Conservation (phyloP, 1,140 invertebrate species). For the Sitobion miscanthi region DNA sequence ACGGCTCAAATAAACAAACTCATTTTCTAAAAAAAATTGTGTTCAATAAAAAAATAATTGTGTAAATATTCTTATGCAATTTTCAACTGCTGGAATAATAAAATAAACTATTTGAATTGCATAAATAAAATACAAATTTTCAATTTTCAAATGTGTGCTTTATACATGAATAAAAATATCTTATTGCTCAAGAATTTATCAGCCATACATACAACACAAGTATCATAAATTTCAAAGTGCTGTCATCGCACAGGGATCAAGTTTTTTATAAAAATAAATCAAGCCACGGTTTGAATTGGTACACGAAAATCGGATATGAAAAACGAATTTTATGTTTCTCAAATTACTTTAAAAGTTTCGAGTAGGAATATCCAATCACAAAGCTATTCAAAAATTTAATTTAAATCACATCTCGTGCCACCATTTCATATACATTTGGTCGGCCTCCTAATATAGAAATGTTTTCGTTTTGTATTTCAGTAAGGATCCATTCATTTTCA, state of each 20-base stretch:
- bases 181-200: neutral
- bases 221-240: constrained; percentile 15
- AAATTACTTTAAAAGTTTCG: neutral
- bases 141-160: neutral
- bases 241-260: neutral
- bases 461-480: constrained; percentile 36
- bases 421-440: neutral
- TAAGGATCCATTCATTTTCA: constrained; percentile 31
- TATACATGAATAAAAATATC: neutral
- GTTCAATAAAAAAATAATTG: neutral
- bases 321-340: neutral
- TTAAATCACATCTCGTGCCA: constrained; percentile 9
- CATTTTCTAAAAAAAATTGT: neutral
- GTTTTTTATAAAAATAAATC: neutral
- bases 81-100: neutral
- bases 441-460: neutral
- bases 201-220: neutral
- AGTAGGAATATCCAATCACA: neutral
- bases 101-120: neutral
- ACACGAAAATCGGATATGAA: neutral
- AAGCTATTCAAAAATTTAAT: neutral
- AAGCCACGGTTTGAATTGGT: neutral
- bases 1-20: too few species aligned
- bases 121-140: neutral
- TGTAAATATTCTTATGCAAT: neutral